Conservation (phyloP, 1,140 invertebrate genomes). For the Reticulitermes speratus region DNA sequence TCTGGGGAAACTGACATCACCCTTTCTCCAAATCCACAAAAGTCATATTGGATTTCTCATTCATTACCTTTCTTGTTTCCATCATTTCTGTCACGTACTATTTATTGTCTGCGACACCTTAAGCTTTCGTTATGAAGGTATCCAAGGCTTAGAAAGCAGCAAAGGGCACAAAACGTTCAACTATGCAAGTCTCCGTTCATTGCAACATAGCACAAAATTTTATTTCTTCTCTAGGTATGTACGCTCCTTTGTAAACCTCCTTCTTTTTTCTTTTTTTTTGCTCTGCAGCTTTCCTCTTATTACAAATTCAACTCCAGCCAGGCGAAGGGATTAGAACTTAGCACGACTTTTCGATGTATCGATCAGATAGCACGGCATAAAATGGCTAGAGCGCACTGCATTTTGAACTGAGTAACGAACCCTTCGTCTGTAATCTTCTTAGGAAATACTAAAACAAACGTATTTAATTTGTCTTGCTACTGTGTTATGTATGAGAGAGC, state of each 20-base stretch:
- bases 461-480: not conserved
- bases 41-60: no score
- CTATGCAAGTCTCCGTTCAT: not conserved
- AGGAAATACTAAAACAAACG: not conserved
- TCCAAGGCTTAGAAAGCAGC: not conserved
- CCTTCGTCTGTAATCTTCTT: not conserved
- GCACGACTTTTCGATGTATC: not conserved
- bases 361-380: not conserved
- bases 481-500: not conserved
- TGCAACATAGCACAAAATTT: not conserved
- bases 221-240: not conserved
- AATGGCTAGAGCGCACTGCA: not conserved
- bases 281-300: not conserved
- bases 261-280: not conserved
- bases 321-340: slow-evolving; percentile 7
- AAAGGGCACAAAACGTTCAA: not conserved
- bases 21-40: no score
- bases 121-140: not conserved
- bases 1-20: no score
- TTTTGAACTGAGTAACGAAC: not conserved
- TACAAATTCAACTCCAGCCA: slow-evolving; percentile 7
- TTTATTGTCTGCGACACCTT: no score
- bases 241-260: not conserved
- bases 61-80: no score
- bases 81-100: no score